Base-by-base conservation (phyloP, 2,888 invertebrate genomes). In the Belgica antarctica region DNA sequence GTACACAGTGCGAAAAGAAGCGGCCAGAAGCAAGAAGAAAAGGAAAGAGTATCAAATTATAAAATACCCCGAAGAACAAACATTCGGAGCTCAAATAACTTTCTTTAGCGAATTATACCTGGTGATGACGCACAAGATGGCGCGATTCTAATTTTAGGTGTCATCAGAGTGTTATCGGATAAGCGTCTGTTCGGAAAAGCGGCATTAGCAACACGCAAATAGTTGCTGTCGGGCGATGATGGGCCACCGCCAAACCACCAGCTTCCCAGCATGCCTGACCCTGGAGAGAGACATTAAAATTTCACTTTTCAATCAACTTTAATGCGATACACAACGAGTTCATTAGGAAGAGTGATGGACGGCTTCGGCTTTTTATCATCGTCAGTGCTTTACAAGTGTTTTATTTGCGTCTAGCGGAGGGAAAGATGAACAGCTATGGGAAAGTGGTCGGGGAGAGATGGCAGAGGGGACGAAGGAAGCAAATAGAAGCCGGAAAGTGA, bases 161-260 rank as follows among this genome's bases (percentile, higher is more conserved):
- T 90, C 89, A 93, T 92, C 76, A 94, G 82, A 62, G 94, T 93
- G 78, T 95, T 95, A 81, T 95, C 95, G 24, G 94, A 94, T 70
- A 94, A 85, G 66, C 95, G 88, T 69, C 94, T 87, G 77, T 88
- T 92, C 66, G 92, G 91, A 78, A 93, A 90, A 5, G 83, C 81
- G 73, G 89, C 88, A 77, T 83, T 88, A 72, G 87, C 87, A 31
- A 95, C 94, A 71, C 92, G 87, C 77, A 95, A 82, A 82, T 93
- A 92, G 81, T 94, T 93, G 78, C 87, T 88, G 77, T 90, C 90
- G 73, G 89, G 90, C n/a, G 89, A 88, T 12, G 91, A 89, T 24
- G 90, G 89, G 71, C 87, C 88, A n/a, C 87, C 89, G 57, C 90
- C 90, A 77, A 90, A 90, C 88, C 90, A 89, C 89, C 90, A 90